Conservation (phyloP, 2,113 vertebrate genomes). For the Datnioides undecimradiatus region DNA sequence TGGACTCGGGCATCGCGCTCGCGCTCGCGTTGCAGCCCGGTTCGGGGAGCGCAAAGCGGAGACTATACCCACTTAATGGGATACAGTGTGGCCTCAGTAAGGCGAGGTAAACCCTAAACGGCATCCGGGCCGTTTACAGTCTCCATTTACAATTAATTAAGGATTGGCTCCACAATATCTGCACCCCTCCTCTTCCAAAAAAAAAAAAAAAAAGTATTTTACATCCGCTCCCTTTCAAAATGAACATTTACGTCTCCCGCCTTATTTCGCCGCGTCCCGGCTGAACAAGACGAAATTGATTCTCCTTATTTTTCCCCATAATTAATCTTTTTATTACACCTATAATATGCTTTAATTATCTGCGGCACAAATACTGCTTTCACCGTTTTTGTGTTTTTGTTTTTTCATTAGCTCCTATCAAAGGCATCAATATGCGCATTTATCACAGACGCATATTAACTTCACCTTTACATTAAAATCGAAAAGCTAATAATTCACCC, state of each 20-base stretch:
- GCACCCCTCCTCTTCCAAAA: background rate
- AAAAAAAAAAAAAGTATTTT: background rate
- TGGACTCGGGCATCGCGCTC: constrained; percentile 23
- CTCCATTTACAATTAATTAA: constrained; percentile 54
- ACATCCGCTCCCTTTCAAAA: constrained; percentile 31
- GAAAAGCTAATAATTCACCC: constrained; percentile 61
- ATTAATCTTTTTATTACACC: constrained; percentile 80
- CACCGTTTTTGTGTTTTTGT: too few relatives aligned
- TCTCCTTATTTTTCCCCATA: constrained; percentile 60
- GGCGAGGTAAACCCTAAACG: background rate
- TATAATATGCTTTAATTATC: constrained; percentile 78
- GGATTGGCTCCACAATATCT: background rate
- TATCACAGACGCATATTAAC: constrained; percentile 62
- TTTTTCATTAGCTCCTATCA: constrained; percentile 64
- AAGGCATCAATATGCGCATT: constrained; percentile 76
- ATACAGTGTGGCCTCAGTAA: constrained; percentile 3
- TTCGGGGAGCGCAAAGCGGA: background rate
- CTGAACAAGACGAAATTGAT: constrained; percentile 71
- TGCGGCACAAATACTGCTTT: constrained; percentile 58
- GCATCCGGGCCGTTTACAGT: constrained; percentile 1
- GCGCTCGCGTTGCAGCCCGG: constrained; percentile 1
- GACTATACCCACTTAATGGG: background rate
- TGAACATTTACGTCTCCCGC: background rate
- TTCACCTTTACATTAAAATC: constrained; percentile 70
- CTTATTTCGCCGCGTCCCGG: constrained; percentile 47